Conservation (phyloP, 1,140 invertebrate species). For the Lepidotrigona ventralis region DNA sequence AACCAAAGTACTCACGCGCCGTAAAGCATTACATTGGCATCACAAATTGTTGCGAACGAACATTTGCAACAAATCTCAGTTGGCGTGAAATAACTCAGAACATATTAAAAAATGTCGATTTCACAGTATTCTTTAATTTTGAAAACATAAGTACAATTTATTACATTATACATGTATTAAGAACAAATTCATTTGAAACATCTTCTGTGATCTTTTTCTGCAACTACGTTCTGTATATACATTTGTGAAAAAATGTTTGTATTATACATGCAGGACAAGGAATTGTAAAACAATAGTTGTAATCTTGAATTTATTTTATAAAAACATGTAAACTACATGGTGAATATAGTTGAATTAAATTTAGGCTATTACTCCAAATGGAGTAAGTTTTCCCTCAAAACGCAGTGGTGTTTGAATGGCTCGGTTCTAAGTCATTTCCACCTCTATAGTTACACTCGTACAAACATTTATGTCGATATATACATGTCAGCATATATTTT, state of each 20-base stretch:
- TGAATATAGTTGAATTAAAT: constrained; percentile 66
- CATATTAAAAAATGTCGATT: background rate
- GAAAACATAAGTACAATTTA: background rate
- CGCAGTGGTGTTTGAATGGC: constrained; percentile 57
- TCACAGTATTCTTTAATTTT: background rate
- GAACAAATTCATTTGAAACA: background rate
- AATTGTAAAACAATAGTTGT: constrained; percentile 17
- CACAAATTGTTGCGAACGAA: background rate
- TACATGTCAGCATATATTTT: constrained; percentile 50
- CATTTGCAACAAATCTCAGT: constrained; percentile 5
- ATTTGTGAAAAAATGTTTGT: background rate
- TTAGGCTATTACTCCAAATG: constrained; percentile 64
- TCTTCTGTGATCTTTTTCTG: background rate
- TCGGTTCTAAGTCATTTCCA: constrained; percentile 64
- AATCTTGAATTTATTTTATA: constrained; percentile 72
- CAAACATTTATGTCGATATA: constrained; percentile 66
- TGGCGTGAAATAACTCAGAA: background rate
- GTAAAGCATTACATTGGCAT: constrained; percentile 7
- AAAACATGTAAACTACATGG: constrained; percentile 74
- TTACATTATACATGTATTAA: background rate
- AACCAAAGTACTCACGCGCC: constrained; percentile 26
- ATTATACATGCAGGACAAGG: background rate
- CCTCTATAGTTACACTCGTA: constrained; percentile 63
- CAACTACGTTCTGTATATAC: background rate
- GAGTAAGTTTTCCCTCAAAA: constrained; percentile 22